Evolutionary conservation across 2,888 invertebrate species (phyloP), one percentile per base, ranked within the genome.

Genomic region (Seira ritae): DNA sequence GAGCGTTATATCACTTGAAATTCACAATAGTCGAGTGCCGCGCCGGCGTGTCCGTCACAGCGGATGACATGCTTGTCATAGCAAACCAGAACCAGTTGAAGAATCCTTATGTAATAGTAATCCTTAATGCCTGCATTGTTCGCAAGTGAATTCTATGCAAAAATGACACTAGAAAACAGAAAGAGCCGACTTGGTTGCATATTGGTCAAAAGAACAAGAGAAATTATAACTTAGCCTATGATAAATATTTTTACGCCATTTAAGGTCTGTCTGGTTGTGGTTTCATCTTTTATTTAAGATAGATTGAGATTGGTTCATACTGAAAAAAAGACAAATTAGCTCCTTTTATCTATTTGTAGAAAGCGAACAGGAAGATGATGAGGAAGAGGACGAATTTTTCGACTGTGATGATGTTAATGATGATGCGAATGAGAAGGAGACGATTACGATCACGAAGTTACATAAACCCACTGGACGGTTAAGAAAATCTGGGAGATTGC

Each of bases 391-490:
- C 24, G 96, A 96, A 90, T 97, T 97, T 91, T 97, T 93, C 90
- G 97, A 96, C 90, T 95, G 93, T 37, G 93, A 93, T 84, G 91
- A 90, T 79, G 65, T 69, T 55, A 62, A 80, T 23, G 17, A 75
- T 1, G 20, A 67, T 10, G 17, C 50, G 15, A 66, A 60, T 31
- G 42, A 20, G 1, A 70, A 17, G 8, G 77, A 80, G 17, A 72
- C 42, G 17, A 70, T 23, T 46, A 72, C 86, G 42, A 91, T 91
- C 75, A 91, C 92, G 10, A 89, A 92, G 55, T 93, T 93, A 92
- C 92, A 93, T 88, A 92, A 92, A 86, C 94, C 95, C 0, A 94
- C 94, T 69, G 96, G 96, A 4, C 92, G 96, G 84, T 90, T 94
- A 37, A 93, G 93, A 42, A 94, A 93, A 89, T 93, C 94, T 90